Evolutionary conservation across 30 jellyfish, hydroid and myxozoan genomes (phyloP).

Genomic region (Mastigias papua): DNA sequence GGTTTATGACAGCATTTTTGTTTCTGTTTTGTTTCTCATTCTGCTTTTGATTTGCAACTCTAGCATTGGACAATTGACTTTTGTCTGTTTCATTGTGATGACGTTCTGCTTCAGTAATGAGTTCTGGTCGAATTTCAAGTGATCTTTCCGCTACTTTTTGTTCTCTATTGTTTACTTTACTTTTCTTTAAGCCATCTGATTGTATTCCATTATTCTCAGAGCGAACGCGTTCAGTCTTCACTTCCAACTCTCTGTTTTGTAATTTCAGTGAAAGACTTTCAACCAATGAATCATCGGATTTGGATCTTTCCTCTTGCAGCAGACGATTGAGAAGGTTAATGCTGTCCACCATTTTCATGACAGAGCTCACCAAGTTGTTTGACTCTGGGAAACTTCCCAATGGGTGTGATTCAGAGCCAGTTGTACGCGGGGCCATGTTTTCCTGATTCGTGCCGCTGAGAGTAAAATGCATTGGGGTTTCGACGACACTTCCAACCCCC

Average conservation of each 20-base stretch:
- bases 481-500: neutral
- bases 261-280: no score
- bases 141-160: no score
- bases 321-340: no score
- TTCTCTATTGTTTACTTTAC: no score
- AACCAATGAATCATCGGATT: no score
- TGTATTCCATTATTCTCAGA: conserved; percentile 22
- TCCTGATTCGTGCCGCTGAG: conserved; percentile 19
- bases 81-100: no score
- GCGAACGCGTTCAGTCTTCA: conserved; percentile 4
- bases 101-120: no score
- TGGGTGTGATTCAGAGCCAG: conserved; percentile 18
- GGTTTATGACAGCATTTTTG: conserved; percentile 15
- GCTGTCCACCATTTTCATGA: no score
- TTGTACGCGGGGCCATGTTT: no score
- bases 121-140: conserved; percentile 20
- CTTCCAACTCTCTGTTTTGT: conserved; percentile 23
- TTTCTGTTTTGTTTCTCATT: conserved; percentile 17
- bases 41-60: conserved; percentile 32
- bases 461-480: neutral
- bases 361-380: conserved; percentile 10
- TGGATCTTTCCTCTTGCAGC: no score
- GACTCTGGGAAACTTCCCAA: conserved; percentile 24
- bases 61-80: no score
- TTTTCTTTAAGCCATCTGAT: no score